Evolutionary conservation across 2,888 invertebrate species (phyloP), one percentile per base, ranked within the genome.

Genomic region (Melieria crassipennis): DNA sequence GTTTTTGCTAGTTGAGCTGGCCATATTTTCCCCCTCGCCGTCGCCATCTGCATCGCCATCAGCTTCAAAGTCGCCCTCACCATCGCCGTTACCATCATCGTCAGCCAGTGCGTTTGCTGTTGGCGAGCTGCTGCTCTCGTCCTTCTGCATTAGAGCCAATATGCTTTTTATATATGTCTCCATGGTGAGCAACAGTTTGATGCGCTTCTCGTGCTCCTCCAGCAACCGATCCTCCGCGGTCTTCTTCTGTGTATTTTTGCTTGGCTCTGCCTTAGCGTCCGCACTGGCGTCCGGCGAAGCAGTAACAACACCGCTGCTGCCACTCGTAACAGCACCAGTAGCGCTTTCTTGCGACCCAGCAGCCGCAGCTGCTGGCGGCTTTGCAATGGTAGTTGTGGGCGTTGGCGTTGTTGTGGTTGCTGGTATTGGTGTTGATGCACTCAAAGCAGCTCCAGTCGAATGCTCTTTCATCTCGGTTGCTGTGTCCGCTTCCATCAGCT

Each of bases 81-180:
- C 30, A 76, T 58, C 30, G 1, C 55, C 69, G 10, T 30, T 3
- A 30, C 3, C 30, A 76, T 77, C 58, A 74, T 74, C 78, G n/a
- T 72, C 78, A 6, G 78, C 78, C 9, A 81, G 80, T 67, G 81
- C 80, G 13, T 79, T 80, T 30, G 76, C 65, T 56, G 74, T 70
- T 42, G 72, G 69, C 0, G 74, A 73, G 62, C 61, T 77, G 7
- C 77, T 76, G 71, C 76, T 80, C 30, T 81, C 79, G 56, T 86
- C 86, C 43, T 84, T 82, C 75, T 86, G 85, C 69, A 87, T 83
- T 63, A 86, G 81, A 65, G 80, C 78, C 58, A 87, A 80, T 75
- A 87, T 86, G 69, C 81, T 82, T 71, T 84, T 83, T 43, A 87
- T 86, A 69, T 86, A 86, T n/a, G 84, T 82, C 73, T 87, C 86